Base-by-base conservation (phyloP, 2,797 vertebrate species). In the Gastrophryne carolinensis region DNA sequence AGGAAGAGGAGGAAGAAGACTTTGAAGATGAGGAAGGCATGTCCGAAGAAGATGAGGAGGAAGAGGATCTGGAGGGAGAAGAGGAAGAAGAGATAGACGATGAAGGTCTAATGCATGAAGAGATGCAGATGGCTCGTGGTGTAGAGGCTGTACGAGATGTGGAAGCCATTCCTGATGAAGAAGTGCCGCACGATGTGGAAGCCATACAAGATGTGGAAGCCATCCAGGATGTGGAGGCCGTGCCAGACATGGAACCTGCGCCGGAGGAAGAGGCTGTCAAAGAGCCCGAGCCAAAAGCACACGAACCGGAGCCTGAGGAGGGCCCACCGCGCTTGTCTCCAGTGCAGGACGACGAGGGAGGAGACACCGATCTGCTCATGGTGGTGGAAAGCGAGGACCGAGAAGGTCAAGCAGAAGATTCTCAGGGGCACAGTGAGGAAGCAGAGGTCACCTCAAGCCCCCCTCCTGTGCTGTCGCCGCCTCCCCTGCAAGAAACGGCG, bases 321-420 rank as follows among this genome's bases (percentile, higher is more conserved):
- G 75, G 75, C 5, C 75, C 75, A 3, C 75, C 75, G 0, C 41
- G 49, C 1, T 4, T 78, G 23, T 78, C 75, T 7, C 75, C 75
- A 0, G 41, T 78, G 10, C 67, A 78, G 52, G 75, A 65, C 4
- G 74, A 77, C 6, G 69, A 72, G 6, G 75, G 32, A 0, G 52
- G 8, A 15, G 75, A 78, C 41, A 78, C 75, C 0, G 75, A 27
- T 0, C 65, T 78, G 10, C 52, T 78, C 1, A 78, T 78, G 75
- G 29, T 78, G 41, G 75, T 78, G 3, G 75, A 78, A 49, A 72
- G 58, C 3, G 75, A 78, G 21, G 75, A 78, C 3, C 62, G 58
- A 4, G 75, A 78, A 17, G 7, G 12, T 1, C 4, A 13, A 1
- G 29, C 3, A 8, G 67, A 72, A 0, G 41, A 21, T 1, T 4